These are phyloP conservation scores for Serilophus lunatus DNA, from an alignment of 2,113 vertebrate genomes.

Conservation along the genomic window DNA sequence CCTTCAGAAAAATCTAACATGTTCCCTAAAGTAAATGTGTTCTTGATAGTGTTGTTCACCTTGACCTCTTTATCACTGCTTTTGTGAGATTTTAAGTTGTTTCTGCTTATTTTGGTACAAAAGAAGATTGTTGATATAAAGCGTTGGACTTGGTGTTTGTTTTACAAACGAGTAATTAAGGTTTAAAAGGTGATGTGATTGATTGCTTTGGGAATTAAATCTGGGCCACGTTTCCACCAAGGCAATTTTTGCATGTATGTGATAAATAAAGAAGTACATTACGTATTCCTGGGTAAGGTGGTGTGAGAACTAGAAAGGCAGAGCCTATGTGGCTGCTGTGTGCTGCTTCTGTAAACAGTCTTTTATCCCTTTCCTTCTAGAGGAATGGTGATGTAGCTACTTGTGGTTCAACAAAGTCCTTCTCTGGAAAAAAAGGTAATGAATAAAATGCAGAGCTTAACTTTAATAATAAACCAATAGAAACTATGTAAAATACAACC, in stretches of 20 bases:
- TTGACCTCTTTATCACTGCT: background rate
- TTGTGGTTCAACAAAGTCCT: conserved; percentile 17
- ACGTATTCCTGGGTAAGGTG: background rate
- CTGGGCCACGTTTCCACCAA: accelerated
- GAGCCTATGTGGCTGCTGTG: background rate
- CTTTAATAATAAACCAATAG: background rate
- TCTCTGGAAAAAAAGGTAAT: conserved; percentile 55
- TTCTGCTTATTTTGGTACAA: background rate
- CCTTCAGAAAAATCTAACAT: background rate
- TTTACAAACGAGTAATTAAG: background rate
- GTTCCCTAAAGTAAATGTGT: background rate
- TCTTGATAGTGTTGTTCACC: background rate
- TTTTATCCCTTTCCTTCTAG: conserved; percentile 35
- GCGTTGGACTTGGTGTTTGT: background rate
- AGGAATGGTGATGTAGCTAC: background rate
- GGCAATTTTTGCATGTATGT: background rate
- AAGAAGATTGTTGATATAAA: background rate
- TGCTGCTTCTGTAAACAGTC: background rate
- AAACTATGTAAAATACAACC: background rate
- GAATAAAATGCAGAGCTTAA: background rate
- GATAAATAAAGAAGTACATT: background rate
- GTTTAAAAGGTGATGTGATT: background rate
- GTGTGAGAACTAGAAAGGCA: background rate
- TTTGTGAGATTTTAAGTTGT: background rate
- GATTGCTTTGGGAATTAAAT: background rate